A percentile compares a stretch with the other conserved stretches of the same genome.
Conservation (phyloP, 2,113 vertebrate species). For the Syngnathus typhle region DNA sequence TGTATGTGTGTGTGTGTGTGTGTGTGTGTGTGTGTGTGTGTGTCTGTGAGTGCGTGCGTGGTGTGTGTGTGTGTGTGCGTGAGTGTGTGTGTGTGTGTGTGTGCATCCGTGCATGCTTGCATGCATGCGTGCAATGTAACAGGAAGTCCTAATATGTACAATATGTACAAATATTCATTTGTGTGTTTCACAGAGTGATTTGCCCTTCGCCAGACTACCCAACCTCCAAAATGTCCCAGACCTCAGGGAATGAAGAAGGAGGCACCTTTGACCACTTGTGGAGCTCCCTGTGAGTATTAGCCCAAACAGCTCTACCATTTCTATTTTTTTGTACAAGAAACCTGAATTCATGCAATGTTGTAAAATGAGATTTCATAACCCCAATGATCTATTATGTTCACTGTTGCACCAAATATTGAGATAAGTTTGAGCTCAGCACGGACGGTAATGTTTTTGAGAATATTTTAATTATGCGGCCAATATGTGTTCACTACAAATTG, state of each 20-base stretch:
- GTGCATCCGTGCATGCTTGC: background rate
- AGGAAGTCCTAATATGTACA: background rate
- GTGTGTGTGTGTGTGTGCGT: too few species aligned
- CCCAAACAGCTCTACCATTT: slow-evolving; percentile 12
- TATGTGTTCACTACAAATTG: background rate
- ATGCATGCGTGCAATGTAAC: background rate
- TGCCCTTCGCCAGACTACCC: slow-evolving; percentile 69
- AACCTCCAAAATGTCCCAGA: slow-evolving; percentile 82
- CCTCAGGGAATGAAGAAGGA: slow-evolving; percentile 79
- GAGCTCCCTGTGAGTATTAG: slow-evolving; percentile 86
- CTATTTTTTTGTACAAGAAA: background rate
- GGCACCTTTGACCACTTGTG: slow-evolving; percentile 91
- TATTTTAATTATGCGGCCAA: too few species aligned
- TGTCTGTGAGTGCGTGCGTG: too few species aligned
- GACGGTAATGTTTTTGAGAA: too few species aligned
- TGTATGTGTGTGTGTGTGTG: background rate
- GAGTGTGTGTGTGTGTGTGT: slow-evolving; percentile 1
- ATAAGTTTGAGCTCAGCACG: too few species aligned
- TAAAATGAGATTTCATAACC: background rate
- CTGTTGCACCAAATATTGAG: too few species aligned
- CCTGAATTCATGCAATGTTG: slow-evolving; percentile 1
- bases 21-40: too few species aligned
- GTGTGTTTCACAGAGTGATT: slow-evolving; percentile 68
- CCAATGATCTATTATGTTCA: background rate
- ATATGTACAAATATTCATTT: background rate